These are phyloP conservation scores for Malurus alboscapulatus DNA, from an alignment of 2,113 vertebrate species.

Conservation along the genomic window DNA sequence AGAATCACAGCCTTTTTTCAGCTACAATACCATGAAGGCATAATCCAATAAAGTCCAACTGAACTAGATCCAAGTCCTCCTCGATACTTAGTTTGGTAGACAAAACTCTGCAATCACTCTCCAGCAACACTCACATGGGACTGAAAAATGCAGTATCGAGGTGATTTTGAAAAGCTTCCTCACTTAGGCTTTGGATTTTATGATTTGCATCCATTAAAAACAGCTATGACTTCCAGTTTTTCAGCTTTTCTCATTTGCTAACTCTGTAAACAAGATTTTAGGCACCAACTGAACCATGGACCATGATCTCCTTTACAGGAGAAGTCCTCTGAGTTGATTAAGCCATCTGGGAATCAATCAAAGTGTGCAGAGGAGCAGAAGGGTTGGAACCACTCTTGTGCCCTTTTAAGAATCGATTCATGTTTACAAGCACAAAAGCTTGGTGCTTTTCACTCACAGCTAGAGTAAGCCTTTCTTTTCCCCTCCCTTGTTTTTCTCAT, in stretches of 20 bases:
- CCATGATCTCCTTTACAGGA: not conserved
- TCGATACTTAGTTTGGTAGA: not conserved
- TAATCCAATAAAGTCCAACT: slow-evolving; percentile 15
- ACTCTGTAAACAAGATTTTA: not conserved
- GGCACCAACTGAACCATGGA: not conserved
- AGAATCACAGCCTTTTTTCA: slow-evolving; percentile 4
- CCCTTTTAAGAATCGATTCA: not conserved
- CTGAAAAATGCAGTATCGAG: not conserved
- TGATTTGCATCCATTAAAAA: not conserved
- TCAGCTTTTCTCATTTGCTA: not conserved
- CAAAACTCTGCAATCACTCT: not conserved
- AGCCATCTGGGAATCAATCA: not conserved
- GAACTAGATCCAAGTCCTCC: not conserved
- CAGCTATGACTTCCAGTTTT: not conserved
- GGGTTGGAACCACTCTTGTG: not conserved
- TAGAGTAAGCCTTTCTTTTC: not conserved
- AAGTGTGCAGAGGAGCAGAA: not conserved
- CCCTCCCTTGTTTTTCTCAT: not conserved
- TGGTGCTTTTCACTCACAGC: not conserved
- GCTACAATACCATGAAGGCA: not conserved
- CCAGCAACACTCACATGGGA: not conserved
- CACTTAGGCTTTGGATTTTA: not conserved
- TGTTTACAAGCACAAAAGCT: not conserved
- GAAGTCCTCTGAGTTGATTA: not conserved
- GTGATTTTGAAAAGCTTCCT: not conserved